Conservation (phyloP, 2,113 vertebrate genomes). For the Apaloderma vittatum region DNA sequence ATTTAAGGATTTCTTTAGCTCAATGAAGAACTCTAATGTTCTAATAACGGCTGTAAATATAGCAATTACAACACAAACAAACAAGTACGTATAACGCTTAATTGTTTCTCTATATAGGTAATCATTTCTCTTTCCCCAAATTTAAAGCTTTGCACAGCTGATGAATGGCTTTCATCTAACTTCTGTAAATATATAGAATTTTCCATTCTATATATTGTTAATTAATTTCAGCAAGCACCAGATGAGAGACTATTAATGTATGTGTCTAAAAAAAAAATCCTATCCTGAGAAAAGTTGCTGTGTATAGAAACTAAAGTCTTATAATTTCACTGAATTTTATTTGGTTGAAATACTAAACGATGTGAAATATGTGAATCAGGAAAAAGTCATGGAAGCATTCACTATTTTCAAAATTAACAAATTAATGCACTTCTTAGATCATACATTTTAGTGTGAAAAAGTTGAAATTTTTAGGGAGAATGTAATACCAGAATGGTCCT, state of each 20-base stretch:
- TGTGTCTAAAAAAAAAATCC: not conserved
- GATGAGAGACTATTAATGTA: not conserved
- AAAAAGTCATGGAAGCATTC: no score
- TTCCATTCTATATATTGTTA: conserved; percentile 5
- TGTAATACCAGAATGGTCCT: not conserved
- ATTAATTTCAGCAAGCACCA: conserved; percentile 15
- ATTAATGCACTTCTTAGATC: not conserved
- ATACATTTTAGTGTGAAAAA: not conserved
- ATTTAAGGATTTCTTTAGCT: conserved; percentile 12
- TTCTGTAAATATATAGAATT: conserved; percentile 53
- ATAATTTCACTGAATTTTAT: not conserved
- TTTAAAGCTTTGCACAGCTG: conserved; percentile 25
- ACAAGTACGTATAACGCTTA: not conserved
- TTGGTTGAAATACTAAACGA: not conserved
- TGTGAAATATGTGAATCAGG: not conserved
- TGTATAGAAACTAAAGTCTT: not conserved
- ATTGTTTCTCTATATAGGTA: conserved; percentile 35
- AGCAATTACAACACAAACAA: not conserved
- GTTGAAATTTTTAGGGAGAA: not conserved
- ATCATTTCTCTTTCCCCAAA: conserved; percentile 27
- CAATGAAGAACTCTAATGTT: not conserved
- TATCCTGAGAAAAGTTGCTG: not conserved
- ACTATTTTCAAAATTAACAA: not conserved
- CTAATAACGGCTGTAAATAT: not conserved
- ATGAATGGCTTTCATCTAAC: conserved; percentile 29